These are phyloP conservation scores for Philereme transversata DNA, from an alignment of 2,888 invertebrate genomes.

Conservation along the genomic window DNA sequence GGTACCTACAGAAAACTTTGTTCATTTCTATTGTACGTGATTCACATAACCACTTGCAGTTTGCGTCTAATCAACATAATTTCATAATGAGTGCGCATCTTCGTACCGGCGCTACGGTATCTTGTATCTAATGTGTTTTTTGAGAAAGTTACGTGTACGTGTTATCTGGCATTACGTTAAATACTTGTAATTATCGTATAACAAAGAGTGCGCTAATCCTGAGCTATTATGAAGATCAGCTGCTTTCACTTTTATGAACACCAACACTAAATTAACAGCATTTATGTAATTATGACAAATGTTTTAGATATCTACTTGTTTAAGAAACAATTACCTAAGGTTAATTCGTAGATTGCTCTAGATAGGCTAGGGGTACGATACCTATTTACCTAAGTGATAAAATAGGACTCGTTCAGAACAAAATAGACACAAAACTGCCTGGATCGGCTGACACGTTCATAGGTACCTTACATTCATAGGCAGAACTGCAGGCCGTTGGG, in stretches of 20 bases:
- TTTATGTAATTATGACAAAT: not conserved
- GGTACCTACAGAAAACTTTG: no score
- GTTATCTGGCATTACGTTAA: slow-evolving; percentile 13
- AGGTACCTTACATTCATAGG: no score
- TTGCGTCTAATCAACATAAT: slow-evolving; percentile 9
- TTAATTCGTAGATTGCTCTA: no score
- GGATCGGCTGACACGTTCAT: no score
- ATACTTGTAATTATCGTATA: slow-evolving; percentile 16
- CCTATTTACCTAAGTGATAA: no score
- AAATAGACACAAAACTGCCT: no score
- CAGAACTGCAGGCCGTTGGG: no score
- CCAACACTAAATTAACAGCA: not conserved
- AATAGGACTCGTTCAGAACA: no score
- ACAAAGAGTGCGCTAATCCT: slow-evolving; percentile 27
- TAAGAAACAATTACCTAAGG: no score
- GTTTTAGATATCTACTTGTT: no score
- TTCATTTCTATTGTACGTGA: not conserved
- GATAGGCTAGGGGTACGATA: no score
- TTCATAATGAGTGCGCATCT: slow-evolving; percentile 9
- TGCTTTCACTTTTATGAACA: slow-evolving; percentile 18
- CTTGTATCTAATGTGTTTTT: slow-evolving; percentile 12
- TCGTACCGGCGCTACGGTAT: slow-evolving; percentile 1
- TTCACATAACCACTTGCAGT: not conserved
- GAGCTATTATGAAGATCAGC: slow-evolving; percentile 20
- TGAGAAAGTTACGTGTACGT: slow-evolving; percentile 16